phyloP scores from a whole-genome alignment of 2,888 invertebrate species.

The Mesoligia furuncula region DNA sequence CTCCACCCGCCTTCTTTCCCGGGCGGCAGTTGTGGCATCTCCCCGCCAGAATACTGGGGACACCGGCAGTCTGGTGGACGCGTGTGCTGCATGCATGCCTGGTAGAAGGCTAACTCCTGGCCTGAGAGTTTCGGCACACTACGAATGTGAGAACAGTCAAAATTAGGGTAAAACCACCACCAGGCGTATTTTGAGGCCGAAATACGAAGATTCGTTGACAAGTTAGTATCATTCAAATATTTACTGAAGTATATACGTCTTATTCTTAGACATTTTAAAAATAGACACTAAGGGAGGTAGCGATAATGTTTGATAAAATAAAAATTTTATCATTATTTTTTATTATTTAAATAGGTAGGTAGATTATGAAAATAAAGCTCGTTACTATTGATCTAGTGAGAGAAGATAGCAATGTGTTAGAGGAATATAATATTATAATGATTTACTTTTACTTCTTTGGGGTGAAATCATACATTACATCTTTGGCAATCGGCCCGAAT shows the following conservation, averaged over 20 bases:
- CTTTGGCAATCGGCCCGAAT: no score
- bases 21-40: slow-evolving; percentile 78
- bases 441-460: not conserved
- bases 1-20: slow-evolving; percentile 86
- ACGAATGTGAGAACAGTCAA: slow-evolving; percentile 37
- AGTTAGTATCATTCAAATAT: slow-evolving; percentile 73
- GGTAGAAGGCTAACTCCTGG: slow-evolving; percentile 84
- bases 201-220: slow-evolving; percentile 77
- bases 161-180: slow-evolving; percentile 16
- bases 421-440: not conserved
- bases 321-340: no score
- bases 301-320: no score
- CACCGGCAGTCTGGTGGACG: slow-evolving; percentile 85
- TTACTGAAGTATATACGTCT: not conserved
- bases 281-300: not conserved
- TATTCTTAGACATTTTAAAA: not conserved
- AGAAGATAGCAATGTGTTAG: not conserved
- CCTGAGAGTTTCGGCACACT: slow-evolving; percentile 82
- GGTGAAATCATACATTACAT: no score
- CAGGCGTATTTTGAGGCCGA: slow-evolving; percentile 70
- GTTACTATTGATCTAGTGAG: not conserved
- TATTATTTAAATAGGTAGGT: not conserved
- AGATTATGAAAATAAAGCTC: not conserved
- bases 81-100: slow-evolving; percentile 85
- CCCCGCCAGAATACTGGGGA: slow-evolving; percentile 82